Conservation (phyloP, 2,113 vertebrate species). For the Lophura nycthemera region DNA sequence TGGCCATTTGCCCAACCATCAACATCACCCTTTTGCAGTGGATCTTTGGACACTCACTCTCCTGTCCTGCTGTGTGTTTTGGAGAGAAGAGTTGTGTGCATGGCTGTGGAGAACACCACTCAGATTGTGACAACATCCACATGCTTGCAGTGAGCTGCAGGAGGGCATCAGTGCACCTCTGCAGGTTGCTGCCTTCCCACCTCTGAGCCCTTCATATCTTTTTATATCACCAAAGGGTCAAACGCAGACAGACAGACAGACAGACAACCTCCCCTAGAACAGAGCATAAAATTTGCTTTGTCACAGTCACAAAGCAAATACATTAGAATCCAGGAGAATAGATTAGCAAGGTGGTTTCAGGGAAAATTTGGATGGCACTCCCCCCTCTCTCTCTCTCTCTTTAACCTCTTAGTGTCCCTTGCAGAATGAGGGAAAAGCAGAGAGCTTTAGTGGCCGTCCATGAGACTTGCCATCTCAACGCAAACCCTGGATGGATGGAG, state of each 20-base stretch:
- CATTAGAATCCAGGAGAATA: not conserved
- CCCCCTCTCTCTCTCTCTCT: not conserved
- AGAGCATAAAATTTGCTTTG: conserved; percentile 29
- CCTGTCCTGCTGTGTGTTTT: conserved; percentile 5
- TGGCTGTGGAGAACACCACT: conserved; percentile 9
- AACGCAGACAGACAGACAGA: not conserved
- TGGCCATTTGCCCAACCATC: not conserved
- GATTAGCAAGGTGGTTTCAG: conserved; percentile 18
- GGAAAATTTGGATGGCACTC: conserved; percentile 13
- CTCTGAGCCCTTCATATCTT: not conserved
- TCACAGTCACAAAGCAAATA: conserved; percentile 21
- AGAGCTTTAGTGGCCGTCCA: conserved; percentile 45
- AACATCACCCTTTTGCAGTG: not conserved
- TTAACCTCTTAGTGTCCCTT: conserved; percentile 44
- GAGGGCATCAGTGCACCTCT: not conserved
- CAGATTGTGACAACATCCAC: not conserved
- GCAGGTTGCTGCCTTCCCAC: not conserved
- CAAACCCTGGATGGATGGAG: conserved; percentile 57
- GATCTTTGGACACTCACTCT: not conserved
- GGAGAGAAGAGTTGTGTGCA: not conserved
- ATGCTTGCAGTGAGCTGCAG: not conserved
- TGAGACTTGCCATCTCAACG: conserved; percentile 43
- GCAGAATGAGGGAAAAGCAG: conserved; percentile 49
- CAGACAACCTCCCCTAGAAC: not conserved
- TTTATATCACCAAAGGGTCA: not conserved